Percentiles rank a stretch among this genome's conserved stretches.
These are phyloP conservation scores for Melieria crassipennis DNA, from an alignment of 2,888 invertebrate genomes.

Conservation along the genomic window DNA sequence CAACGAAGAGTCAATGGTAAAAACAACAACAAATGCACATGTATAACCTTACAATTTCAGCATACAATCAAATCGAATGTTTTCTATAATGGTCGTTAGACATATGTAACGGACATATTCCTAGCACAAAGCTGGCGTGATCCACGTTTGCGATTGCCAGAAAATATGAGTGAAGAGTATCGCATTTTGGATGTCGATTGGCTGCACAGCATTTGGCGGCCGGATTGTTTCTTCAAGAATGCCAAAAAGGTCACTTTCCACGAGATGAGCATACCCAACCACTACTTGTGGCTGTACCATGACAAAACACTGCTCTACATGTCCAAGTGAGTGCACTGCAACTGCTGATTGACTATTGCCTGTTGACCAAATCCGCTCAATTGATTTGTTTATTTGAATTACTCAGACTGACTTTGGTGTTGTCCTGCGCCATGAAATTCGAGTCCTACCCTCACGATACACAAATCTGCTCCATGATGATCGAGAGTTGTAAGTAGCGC, in stretches of 20 bases:
- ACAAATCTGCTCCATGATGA: slow-evolving; percentile 93
- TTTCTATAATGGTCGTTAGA: slow-evolving; percentile 68
- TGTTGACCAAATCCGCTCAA: background rate
- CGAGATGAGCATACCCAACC: slow-evolving; percentile 94
- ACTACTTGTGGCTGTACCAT: slow-evolving; percentile 90
- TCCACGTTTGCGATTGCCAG: slow-evolving; percentile 86
- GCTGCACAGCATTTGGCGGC: slow-evolving; percentile 91
- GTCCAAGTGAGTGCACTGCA: slow-evolving; percentile 78
- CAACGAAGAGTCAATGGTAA: slow-evolving; percentile 90
- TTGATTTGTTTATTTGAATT: slow-evolving; percentile 1
- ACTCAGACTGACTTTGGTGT: slow-evolving; percentile 83
- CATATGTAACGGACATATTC: slow-evolving; percentile 92
- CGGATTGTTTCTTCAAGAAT: slow-evolving; percentile 93
- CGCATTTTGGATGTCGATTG: slow-evolving; percentile 89
- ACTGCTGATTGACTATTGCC: background rate
- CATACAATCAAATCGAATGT: background rate
- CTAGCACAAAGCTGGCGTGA: slow-evolving; percentile 93
- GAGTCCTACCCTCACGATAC: slow-evolving; percentile 94
- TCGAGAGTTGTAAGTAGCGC: slow-evolving; percentile 90
- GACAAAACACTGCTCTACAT: slow-evolving; percentile 92
- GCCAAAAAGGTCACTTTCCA: slow-evolving; percentile 94
- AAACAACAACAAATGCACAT: background rate
- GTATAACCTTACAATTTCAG: too few relatives aligned
- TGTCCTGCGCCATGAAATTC: slow-evolving; percentile 95
- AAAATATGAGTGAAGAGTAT: slow-evolving; percentile 93